Evolutionary conservation across 1,140 invertebrate genomes (phyloP).

Genomic region (Eriosoma lanigerum): DNA sequence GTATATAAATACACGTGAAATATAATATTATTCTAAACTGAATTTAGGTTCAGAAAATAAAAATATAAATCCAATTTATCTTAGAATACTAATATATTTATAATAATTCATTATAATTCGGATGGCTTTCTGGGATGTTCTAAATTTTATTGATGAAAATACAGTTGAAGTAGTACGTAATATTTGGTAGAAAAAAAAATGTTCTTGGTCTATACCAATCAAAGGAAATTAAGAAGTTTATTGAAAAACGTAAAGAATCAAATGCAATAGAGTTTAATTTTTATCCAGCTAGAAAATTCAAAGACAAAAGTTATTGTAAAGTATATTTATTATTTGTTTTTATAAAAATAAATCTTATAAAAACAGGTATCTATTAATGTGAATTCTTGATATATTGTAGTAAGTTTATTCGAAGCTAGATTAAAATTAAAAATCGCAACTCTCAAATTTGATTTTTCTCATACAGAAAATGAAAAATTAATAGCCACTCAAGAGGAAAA

Average conservation of each 20-base stretch:
- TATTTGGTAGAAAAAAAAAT: background rate
- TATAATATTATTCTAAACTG: no score
- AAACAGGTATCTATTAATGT: no score
- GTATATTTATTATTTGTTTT: background rate
- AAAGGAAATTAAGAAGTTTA: background rate
- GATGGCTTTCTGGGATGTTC: no score
- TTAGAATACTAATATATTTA: no score
- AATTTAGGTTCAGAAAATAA: no score
- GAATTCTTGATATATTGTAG: background rate
- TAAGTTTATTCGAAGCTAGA: background rate
- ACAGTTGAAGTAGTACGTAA: constrained; percentile 9
- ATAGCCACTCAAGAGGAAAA: background rate
- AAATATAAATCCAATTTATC: no score
- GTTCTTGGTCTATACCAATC: background rate
- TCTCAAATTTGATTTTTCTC: background rate
- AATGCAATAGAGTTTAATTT: background rate
- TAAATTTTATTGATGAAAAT: no score
- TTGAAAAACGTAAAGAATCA: background rate
- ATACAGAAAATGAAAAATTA: background rate
- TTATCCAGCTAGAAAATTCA: background rate
- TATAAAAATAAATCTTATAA: background rate
- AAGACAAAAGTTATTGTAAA: background rate
- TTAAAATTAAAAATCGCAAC: background rate
- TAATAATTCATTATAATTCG: no score
- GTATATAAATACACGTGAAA: no score